phyloP scores from a whole-genome alignment of 2,113 vertebrate genomes.

The Macrotus californicus region DNA sequence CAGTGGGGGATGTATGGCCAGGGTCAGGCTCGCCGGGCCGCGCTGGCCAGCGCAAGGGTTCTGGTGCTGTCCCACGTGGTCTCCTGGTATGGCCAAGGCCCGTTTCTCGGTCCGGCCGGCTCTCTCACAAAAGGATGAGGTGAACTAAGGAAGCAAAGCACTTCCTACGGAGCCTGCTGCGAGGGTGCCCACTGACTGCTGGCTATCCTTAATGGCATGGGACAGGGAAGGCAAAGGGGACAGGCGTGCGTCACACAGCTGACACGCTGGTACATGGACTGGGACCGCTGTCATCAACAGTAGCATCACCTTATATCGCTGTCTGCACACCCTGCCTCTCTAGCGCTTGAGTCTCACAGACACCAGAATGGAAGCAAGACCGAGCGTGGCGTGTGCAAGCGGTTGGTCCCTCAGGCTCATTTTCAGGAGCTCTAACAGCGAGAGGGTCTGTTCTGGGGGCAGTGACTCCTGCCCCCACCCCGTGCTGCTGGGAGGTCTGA shows the following conservation, averaged over 20 bases:
- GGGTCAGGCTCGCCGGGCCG: no score
- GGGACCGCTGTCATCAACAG: neutral
- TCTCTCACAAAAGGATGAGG: neutral
- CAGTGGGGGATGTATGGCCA: neutral
- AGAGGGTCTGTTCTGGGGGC: neutral
- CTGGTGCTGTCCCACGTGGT: no score
- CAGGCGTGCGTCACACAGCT: rapidly evolving
- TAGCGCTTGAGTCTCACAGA: neutral
- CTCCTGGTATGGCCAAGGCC: neutral
- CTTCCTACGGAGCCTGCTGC: rapidly evolving
- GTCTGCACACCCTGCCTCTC: neutral
- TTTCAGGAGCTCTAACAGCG: rapidly evolving
- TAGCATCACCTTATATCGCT: neutral
- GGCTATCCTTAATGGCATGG: neutral
- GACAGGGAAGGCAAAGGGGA: neutral
- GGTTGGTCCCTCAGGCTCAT: rapidly evolving
- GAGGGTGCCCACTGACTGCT: neutral
- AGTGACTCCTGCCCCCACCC: rapidly evolving
- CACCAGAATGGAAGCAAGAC: neutral
- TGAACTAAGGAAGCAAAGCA: neutral
- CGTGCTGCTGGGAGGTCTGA: neutral
- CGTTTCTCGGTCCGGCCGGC: neutral
- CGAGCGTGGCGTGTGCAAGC: neutral
- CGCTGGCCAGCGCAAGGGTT: neutral
- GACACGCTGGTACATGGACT: neutral